Base-by-base conservation (phyloP, 2,888 invertebrate species). In the Andrena praecox region DNA sequence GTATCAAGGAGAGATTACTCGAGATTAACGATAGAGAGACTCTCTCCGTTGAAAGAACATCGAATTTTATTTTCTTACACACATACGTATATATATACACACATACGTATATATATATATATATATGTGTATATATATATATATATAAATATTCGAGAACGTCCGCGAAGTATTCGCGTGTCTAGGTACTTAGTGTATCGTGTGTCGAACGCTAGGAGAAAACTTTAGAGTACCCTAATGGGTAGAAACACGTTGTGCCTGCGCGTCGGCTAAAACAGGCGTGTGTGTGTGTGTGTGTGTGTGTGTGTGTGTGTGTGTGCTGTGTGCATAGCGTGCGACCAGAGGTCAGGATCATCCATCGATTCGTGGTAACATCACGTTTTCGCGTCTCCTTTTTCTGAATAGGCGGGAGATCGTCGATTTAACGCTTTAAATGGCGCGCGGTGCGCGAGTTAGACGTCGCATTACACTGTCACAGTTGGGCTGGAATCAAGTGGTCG, bases 91-190 rank as follows among this genome's bases (percentile, higher is more conserved):
- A 24, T 56, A 27, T 59, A 8, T 62, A 62, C 20, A 24, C 20
- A n/a, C 33, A 62, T 33, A 33, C 12, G 6, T 56, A 56, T 59
- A 24, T 56, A n/a, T n/a, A n/a, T n/a, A n/a, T n/a, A n/a, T n/a
- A n/a, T n/a, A n/a, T n/a, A n/a, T n/a, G n/a, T n/a, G n/a, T n/a
- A n/a, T n/a, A n/a, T n/a, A n/a, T n/a, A n/a, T n/a, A n/a, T n/a
- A n/a, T n/a, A 27, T 59, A 8, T 62, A 62, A n/a, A 62, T 62
- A 62, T 33, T 62, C 33, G 27, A 74, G 69, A 56, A 74, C 42
- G 42, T 69, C 42, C n/a, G 56, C 20, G 56, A 73, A 68, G 69
- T 73, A 56, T 62, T 29, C 59, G 59, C 42, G 70, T 59, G 56
- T 16, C 27, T 31, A 24, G n/a, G 27, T 59, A 52, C 29, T 20